phyloP scores from a whole-genome alignment of 2,113 vertebrate genomes.

The Mellivora capensis region DNA sequence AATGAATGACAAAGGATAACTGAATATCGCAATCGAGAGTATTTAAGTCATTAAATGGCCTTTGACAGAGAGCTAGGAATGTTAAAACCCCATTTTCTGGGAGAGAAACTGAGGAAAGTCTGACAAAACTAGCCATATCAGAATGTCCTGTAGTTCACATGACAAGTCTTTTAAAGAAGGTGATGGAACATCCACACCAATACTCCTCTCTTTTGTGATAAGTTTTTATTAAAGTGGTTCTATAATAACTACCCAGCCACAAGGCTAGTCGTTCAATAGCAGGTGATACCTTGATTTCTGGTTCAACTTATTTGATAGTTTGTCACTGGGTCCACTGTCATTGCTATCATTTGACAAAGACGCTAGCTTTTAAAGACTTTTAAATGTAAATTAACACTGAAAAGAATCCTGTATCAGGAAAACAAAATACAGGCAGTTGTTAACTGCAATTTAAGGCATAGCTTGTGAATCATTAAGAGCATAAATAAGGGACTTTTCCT shows the following conservation, averaged over 20 bases:
- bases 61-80: neutral
- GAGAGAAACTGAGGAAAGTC: neutral
- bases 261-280: neutral
- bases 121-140: neutral
- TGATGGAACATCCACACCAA: neutral
- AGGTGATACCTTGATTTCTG: neutral
- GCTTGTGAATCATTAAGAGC: neutral
- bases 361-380: neutral
- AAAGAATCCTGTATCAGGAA: neutral
- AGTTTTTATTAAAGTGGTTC: neutral
- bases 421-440: neutral
- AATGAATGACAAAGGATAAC: neutral
- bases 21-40: neutral
- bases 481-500: neutral
- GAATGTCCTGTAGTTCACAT: neutral
- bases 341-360: slow-evolving; percentile 11
- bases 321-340: neutral
- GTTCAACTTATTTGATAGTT: neutral
- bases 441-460: neutral
- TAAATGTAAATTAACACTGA: neutral
- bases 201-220: neutral
- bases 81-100: neutral
- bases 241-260: neutral
- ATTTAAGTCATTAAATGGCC: neutral
- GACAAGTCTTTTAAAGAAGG: neutral